These are phyloP conservation scores for Ormyrus pomaceus DNA, from an alignment of 2,888 invertebrate genomes.

Conservation along the genomic window DNA sequence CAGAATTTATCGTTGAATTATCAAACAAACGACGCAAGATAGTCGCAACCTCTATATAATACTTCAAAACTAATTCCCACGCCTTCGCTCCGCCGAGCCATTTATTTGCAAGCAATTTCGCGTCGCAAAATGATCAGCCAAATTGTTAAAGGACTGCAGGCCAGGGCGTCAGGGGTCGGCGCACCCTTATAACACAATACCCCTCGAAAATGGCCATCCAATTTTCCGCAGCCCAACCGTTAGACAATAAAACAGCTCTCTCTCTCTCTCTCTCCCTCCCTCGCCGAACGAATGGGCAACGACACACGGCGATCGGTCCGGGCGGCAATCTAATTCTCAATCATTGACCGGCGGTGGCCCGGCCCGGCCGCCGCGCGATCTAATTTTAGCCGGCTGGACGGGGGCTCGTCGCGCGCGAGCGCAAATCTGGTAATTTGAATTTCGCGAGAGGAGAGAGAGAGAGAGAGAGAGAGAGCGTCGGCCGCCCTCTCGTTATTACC, in stretches of 20 bases:
- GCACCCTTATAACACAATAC: neutral
- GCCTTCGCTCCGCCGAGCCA: no score
- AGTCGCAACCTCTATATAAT: no score
- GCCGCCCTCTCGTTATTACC: neutral
- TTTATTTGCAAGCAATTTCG: no score
- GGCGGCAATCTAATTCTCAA: constrained; percentile 20
- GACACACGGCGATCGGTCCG: neutral
- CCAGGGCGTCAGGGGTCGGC: no score
- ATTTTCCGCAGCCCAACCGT: constrained; percentile 19
- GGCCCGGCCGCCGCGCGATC: constrained; percentile 22
- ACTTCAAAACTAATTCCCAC: no score
- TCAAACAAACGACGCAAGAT: no score
- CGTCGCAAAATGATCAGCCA: no score
- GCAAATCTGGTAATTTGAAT: constrained; percentile 19
- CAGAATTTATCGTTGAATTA: no score
- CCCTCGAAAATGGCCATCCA: constrained; percentile 26
- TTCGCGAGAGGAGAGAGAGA: neutral
- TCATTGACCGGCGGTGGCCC: constrained; percentile 20
- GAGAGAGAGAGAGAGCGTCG: no score
- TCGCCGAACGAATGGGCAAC: neutral
- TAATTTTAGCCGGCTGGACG: constrained; percentile 23
- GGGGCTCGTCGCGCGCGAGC: neutral
- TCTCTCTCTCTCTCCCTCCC: no score
- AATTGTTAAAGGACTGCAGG: no score
- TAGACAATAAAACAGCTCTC: neutral